Evolutionary conservation across 2,888 invertebrate species (phyloP).

Genomic region (Pycnomerus fuliginosus): DNA sequence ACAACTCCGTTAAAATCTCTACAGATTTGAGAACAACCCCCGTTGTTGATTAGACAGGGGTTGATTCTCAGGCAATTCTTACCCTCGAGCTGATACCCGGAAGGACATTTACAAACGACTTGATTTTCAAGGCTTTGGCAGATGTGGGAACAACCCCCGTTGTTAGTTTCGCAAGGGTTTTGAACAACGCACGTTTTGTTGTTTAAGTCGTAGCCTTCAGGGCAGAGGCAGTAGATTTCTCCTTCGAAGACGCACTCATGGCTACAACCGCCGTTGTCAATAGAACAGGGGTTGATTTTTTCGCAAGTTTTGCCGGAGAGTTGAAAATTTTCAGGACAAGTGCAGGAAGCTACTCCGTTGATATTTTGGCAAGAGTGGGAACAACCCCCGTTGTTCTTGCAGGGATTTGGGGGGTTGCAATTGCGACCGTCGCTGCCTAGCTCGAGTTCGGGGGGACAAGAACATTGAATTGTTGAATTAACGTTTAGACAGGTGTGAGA

Average conservation of each 20-base stretch:
- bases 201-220: constrained; percentile 43
- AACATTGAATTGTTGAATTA: constrained; percentile 56
- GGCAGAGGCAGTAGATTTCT: constrained; percentile 58
- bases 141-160: constrained; percentile 62
- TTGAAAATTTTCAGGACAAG: constrained; percentile 52
- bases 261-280: constrained; percentile 31
- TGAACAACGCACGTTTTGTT: constrained; percentile 43
- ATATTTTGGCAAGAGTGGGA: constrained; percentile 52
- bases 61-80: constrained; percentile 38
- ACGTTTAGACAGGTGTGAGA: constrained; percentile 45
- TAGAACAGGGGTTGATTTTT: constrained; percentile 46
- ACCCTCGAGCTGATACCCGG: constrained; percentile 44
- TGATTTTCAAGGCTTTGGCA: constrained; percentile 48
- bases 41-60: constrained; percentile 46
- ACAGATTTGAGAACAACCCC: constrained; percentile 57
- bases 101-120: constrained; percentile 53
- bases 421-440: constrained; percentile 33
- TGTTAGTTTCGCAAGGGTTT: constrained; percentile 48
- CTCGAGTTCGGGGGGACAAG: constrained; percentile 48
- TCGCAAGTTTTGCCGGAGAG: constrained; percentile 40
- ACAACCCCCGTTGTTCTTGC: constrained; percentile 58
- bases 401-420: constrained; percentile 41
- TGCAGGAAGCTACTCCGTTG: constrained; percentile 52
- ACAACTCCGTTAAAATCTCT: constrained; percentile 53
- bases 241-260: constrained; percentile 32